Base-by-base conservation (phyloP, 2,113 vertebrate genomes). In the Pseudolaguvia tuberculata region DNA sequence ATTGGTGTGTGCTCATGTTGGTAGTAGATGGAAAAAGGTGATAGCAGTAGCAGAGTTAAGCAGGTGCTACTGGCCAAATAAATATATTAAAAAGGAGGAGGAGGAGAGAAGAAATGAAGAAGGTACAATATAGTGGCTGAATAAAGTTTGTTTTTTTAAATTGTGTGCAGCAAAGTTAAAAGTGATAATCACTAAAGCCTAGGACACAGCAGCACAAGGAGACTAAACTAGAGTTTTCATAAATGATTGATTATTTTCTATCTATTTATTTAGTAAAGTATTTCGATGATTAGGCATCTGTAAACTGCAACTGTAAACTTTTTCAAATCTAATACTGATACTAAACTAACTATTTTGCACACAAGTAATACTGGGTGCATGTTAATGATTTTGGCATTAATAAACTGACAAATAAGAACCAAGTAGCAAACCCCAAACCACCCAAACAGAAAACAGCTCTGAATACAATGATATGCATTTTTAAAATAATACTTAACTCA, bases 31-130 rank as follows among this genome's bases (percentile, higher is more conserved):
- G 17, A 72, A 47, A 48, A 17, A 65, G 50, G 21, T 53, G 25
- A 29, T 6, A 35, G 6, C 31, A 35, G n/a, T 11, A 70, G 51
- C 21, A 39, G n/a, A 15, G 42, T 71, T 70, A 70, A 78, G 51
- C 47, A 13, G 35, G n/a, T 4, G 14, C 50, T 12, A 4, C 20
- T 59, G 58, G 59, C n/a, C 31, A 61, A 31, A 61, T 59, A 63
- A 23, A n/a, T 23, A 45, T 11, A 14, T 51, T 25, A 18, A 27
- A 42, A 58, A 77, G 63, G 72, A 73, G 79, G 75, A 73, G 79
- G 75, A 69, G 72, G 68, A 59, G 53, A 23, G 21, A 27, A 27
- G 52, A 42, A 56, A 29, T 21, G 35, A 12, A 6, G n/a, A 53
- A 55, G 50, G 25, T 20, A n/a, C 61, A 39, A 51, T 35, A 21